These are phyloP conservation scores for Fistularia commersonii DNA, from an alignment of 2,797 vertebrate genomes.

Conservation along the genomic window DNA sequence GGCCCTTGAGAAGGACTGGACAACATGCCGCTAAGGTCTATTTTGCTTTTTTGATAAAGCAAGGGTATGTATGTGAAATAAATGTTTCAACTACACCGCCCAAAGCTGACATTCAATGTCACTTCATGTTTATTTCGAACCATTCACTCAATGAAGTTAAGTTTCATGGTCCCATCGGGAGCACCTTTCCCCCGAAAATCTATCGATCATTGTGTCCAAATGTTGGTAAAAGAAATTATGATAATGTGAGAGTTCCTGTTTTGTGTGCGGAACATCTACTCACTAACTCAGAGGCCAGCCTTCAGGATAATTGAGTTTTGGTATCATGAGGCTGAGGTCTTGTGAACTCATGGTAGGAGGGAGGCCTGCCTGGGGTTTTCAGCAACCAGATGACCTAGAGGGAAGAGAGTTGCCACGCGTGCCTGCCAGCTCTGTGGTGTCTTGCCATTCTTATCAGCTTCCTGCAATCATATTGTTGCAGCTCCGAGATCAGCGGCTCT, in stretches of 20 bases:
- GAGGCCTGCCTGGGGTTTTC: slow-evolving; percentile 6
- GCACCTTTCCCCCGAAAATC: too few species aligned
- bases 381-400: slow-evolving; percentile 12
- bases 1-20: too few species aligned
- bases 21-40: too few species aligned
- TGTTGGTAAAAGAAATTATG: neutral
- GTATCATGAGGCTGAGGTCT: slow-evolving; percentile 51
- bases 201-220: too few species aligned
- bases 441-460: slow-evolving; percentile 55
- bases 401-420: slow-evolving; percentile 16
- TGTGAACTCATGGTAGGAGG: slow-evolving; percentile 27
- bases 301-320: slow-evolving; percentile 54
- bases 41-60: too few species aligned
- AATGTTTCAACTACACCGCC: too few species aligned
- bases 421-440: slow-evolving; percentile 25
- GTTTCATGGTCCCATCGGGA: too few species aligned
- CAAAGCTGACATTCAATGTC: too few species aligned
- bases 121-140: too few species aligned
- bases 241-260: slow-evolving; percentile 22
- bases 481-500: slow-evolving; percentile 30
- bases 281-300: slow-evolving; percentile 21
- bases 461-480: slow-evolving; percentile 32
- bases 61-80: too few species aligned
- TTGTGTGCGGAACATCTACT: slow-evolving; percentile 15
- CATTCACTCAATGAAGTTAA: too few species aligned